Evolutionary conservation across 2,888 invertebrate genomes (phyloP), one percentile per base, ranked within the genome.

Genomic region (Pteria penguin): DNA sequence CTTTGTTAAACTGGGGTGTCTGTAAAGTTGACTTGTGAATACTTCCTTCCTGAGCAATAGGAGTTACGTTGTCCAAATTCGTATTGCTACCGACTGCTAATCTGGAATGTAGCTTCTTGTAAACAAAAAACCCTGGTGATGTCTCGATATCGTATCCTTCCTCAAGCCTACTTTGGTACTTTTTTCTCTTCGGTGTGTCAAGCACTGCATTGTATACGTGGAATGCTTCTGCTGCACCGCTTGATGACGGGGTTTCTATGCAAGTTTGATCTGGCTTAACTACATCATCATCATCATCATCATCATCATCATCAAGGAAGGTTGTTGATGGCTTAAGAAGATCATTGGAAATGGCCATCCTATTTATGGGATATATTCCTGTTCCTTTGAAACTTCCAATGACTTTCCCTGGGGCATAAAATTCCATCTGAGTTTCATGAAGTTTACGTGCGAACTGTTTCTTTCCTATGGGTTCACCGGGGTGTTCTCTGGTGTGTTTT

Each of bases 401-500:
- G 18, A 60, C 27, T n/a, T 18, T 60, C 31, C 29, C 32, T 26
- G 60, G 60, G 18, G 29, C 32, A 60, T 29, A 11, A 60, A 29
- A 29, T 29, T 14, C 60, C 18, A 60, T 24, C 18, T 60, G 31
- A 4, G 29, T 60, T 60, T 60, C 29, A 60, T 60, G 60, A 29
- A 60, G 32, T 5, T 61, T 61, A 32, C n/a, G 22, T 1, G 61
- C 61, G 32, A 31, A 18, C 31, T 29, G 29, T 4, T 57, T 60
- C 26, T 66, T 70, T 4, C 55, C 60, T 26, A 79, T 76, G 1
- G 65, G 60, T 60, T 4, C 26, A 22, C 60, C 66, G 5, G 72
- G 79, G 29, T 76, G 31, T 57, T 72, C 65, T 36, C 76, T n/a
- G 8, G 32, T 70, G 69, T 76, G 57, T 32, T 79, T 76, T 61